These are phyloP conservation scores for Dryocosmus kuriphilus DNA, from an alignment of 2,888 invertebrate species.

Conservation along the genomic window DNA sequence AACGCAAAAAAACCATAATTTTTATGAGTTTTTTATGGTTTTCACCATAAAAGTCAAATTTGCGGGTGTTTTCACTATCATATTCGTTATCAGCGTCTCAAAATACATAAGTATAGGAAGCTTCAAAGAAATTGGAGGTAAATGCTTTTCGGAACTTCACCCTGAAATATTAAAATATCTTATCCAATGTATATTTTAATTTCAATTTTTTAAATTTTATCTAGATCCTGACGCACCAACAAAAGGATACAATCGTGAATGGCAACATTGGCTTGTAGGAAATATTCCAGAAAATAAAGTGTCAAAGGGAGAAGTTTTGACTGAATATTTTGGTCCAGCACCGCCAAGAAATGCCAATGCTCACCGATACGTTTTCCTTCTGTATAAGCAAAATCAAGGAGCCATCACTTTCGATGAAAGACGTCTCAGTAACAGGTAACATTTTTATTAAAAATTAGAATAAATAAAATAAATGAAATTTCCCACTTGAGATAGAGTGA, in stretches of 20 bases:
- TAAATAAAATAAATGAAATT: not conserved
- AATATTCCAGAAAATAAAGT: slow-evolving; percentile 76
- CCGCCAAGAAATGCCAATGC: slow-evolving; percentile 69
- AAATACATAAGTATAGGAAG: too few relatives aligned
- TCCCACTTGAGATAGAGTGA: too few relatives aligned
- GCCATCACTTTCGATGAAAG: slow-evolving; percentile 74
- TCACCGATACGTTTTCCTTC: slow-evolving; percentile 74
- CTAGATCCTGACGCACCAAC: slow-evolving; percentile 73
- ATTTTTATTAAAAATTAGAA: not conserved
- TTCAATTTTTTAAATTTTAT: not conserved
- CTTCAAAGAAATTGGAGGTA: too few relatives aligned
- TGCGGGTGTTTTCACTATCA: too few relatives aligned
- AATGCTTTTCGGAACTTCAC: too few relatives aligned
- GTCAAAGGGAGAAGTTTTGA: slow-evolving; percentile 72
- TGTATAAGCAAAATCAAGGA: slow-evolving; percentile 75
- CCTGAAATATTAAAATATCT: too few relatives aligned
- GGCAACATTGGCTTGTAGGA: slow-evolving; percentile 75
- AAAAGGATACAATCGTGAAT: slow-evolving; percentile 73
- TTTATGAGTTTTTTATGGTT: too few relatives aligned
- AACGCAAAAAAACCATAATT: too few relatives aligned
- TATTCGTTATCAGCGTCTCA: too few relatives aligned
- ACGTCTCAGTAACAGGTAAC: slow-evolving; percentile 68
- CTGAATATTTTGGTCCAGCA: slow-evolving; percentile 75
- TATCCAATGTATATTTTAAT: too few relatives aligned
- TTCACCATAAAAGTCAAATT: too few relatives aligned